Conservation (phyloP, 2,797 vertebrate species). For the Phoeniculus purpureus region DNA sequence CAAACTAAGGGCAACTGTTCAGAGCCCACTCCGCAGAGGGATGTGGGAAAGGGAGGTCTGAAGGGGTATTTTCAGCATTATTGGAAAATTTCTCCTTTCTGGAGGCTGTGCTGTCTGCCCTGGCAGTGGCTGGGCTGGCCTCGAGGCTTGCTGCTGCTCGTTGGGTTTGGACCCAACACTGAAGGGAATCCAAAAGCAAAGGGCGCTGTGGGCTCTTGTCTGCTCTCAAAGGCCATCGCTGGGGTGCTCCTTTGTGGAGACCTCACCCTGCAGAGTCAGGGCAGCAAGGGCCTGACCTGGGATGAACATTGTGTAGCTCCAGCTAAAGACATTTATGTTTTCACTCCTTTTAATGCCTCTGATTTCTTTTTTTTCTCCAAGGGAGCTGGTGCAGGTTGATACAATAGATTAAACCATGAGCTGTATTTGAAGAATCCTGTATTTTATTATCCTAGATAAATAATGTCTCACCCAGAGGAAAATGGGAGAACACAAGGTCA, state of each 20-base stretch:
- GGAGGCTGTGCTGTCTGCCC: neutral
- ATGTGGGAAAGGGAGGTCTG: neutral
- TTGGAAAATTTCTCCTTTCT: neutral
- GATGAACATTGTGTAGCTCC: neutral
- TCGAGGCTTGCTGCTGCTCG: neutral
- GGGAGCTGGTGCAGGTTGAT: constrained; percentile 5
- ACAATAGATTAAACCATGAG: constrained; percentile 31
- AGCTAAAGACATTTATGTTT: neutral
- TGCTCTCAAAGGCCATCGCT: neutral
- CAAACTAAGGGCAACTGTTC: neutral
- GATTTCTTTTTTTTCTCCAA: neutral
- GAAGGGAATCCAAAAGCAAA: neutral
- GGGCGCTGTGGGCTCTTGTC: neutral
- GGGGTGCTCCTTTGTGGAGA: neutral
- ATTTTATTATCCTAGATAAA: constrained; percentile 45
- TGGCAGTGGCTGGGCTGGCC: neutral
- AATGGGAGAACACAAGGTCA: constrained; percentile 38
- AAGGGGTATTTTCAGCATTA: neutral
- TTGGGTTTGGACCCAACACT: neutral
- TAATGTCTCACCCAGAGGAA: constrained; percentile 44
- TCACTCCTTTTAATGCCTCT: neutral
- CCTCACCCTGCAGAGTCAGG: neutral
- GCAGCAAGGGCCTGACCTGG: neutral
- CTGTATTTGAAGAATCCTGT: constrained; percentile 7
- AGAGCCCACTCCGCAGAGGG: accelerated